Evolutionary conservation across 2,888 invertebrate genomes (phyloP), one percentile per base, ranked within the genome.

Genomic region (Napeogenes inachia): DNA sequence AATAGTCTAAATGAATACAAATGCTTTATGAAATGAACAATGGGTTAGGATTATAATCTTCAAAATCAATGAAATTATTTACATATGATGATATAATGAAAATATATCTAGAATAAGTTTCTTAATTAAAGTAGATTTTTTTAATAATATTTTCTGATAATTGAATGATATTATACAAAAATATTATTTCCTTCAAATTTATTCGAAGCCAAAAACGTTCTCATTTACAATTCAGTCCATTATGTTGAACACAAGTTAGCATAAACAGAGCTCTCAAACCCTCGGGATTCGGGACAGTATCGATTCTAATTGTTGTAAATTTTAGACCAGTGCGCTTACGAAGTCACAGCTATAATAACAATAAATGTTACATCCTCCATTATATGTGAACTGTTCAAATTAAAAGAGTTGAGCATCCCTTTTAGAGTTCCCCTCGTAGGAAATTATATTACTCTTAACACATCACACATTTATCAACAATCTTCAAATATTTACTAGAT

Each of bases 261-360:
- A 50, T 21, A 50, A 50, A 62, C 57, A 58, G 45, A 55, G 56
- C 56, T 56, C 56, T 50, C 42, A 38, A 62, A 32, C 58, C 62
- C 58, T 35, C 30, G 62, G 58, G 62, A 58, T 55, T 62, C 57
- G 45, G 58, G 55, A 54, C 42, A 53, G n/a, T 58, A 62, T 62
- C 55, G 55, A 62, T 58, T 62, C 55, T 64, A 57, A 56, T 61
- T 54, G 61, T 63, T 59, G 10, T 50, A 50, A 50, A 50, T 50
- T 50, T 50, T 21, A 50, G 21, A 50, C 30, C 12, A 21, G 21
- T 30, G 6, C 12, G 47, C 47, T 47, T n/a, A n/a, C 21, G 6
- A 47, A 47, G 47, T 47, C 21, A 13, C 47, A 12, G 8, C 30
- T 50, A 50, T 30, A 50, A 21, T 50, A 50, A 50, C 30, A 30